These are phyloP conservation scores for Crepidodera aurea DNA, from an alignment of 2,888 invertebrate genomes.

Conservation along the genomic window DNA sequence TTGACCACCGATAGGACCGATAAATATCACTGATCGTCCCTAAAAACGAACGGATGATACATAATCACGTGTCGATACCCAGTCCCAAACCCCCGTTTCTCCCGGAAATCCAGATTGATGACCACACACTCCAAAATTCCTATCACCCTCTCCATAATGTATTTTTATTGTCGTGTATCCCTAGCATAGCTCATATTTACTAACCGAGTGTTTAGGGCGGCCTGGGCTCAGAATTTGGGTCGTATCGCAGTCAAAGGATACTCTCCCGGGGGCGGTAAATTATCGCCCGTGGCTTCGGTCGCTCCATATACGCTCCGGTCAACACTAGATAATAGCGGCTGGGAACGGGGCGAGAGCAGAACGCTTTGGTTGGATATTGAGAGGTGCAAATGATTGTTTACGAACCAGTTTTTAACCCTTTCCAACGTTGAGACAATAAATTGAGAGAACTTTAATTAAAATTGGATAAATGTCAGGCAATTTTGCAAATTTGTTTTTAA, in stretches of 20 bases:
- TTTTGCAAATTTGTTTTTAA: no score
- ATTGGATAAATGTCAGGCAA: no score
- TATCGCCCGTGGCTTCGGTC: slow-evolving; percentile 22
- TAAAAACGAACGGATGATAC: slow-evolving; percentile 33
- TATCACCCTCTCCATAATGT: slow-evolving; percentile 33
- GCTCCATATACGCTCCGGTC: slow-evolving; percentile 30
- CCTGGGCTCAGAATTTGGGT: slow-evolving; percentile 27
- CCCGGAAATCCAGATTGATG: slow-evolving; percentile 36
- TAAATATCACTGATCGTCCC: slow-evolving; percentile 36
- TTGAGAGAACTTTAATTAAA: not conserved
- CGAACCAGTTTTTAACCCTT: slow-evolving; percentile 9
- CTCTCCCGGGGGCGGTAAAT: slow-evolving; percentile 31
- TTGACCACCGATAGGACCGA: slow-evolving; percentile 25
- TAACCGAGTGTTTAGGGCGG: slow-evolving; percentile 33
- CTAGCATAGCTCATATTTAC: slow-evolving; percentile 28
- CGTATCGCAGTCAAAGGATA: slow-evolving; percentile 33
- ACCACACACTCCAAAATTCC: slow-evolving; percentile 30
- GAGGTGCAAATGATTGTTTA: slow-evolving; percentile 15
- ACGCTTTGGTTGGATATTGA: slow-evolving; percentile 10
- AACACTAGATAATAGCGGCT: slow-evolving; percentile 28
- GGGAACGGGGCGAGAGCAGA: not conserved
- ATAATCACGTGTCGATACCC: slow-evolving; percentile 34
- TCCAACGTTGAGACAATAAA: not conserved
- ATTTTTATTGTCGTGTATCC: slow-evolving; percentile 36
- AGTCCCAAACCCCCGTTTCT: slow-evolving; percentile 19